phyloP scores from a whole-genome alignment of 2,113 vertebrate species.

The Hippocampus comes region DNA sequence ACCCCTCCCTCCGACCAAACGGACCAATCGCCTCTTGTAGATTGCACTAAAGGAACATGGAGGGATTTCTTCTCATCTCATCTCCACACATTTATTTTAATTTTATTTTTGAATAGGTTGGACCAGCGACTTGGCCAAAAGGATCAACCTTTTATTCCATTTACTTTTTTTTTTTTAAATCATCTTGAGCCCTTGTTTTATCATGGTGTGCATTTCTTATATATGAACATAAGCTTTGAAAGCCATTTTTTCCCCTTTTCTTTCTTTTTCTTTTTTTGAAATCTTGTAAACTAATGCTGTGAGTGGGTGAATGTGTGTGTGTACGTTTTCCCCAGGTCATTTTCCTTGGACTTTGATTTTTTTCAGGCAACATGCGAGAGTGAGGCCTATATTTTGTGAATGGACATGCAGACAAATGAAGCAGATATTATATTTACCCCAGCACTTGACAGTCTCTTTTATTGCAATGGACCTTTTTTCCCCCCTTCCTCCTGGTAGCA shows the following conservation, averaged over 20 bases:
- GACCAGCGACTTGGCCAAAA: slow-evolving; percentile 71
- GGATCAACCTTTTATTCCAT: slow-evolving; percentile 76
- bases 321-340: slow-evolving; percentile 76
- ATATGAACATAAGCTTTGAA: slow-evolving; percentile 85
- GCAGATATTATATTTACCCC: slow-evolving; percentile 81
- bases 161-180: slow-evolving; percentile 67
- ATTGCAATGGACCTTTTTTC: slow-evolving; percentile 75
- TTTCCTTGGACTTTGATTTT: slow-evolving; percentile 73
- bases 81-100: slow-evolving; percentile 43
- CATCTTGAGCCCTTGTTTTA: slow-evolving; percentile 77
- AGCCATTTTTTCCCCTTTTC: slow-evolving; percentile 70
- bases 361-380: slow-evolving; percentile 75
- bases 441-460: slow-evolving; percentile 81
- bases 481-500: slow-evolving; percentile 74
- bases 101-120: slow-evolving; percentile 67
- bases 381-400: slow-evolving; percentile 81
- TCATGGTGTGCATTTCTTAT: slow-evolving; percentile 83
- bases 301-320: slow-evolving; percentile 31
- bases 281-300: slow-evolving; percentile 81
- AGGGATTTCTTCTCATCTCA: slow-evolving; percentile 63
- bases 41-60: slow-evolving; percentile 68
- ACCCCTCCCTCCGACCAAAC: slow-evolving; percentile 15
- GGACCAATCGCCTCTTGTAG: slow-evolving; percentile 67
- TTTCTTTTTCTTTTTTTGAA: slow-evolving; percentile 80
- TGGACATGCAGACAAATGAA: slow-evolving; percentile 77